These are phyloP conservation scores for Pygathrix nemaeus DNA, from an alignment of 2,113 vertebrate species.

Conservation along the genomic window DNA sequence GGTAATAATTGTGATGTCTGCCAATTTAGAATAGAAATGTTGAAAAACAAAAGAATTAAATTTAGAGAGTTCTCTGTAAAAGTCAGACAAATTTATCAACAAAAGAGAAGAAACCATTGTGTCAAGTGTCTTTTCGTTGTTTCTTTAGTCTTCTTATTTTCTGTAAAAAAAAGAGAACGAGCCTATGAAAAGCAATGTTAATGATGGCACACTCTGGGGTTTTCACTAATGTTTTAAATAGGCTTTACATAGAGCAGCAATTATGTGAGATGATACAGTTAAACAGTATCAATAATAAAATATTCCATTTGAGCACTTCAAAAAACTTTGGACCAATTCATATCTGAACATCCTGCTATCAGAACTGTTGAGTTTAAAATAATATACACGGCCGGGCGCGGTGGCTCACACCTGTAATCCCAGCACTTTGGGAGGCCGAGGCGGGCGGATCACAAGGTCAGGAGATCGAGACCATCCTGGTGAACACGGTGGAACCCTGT, in stretches of 20 bases:
- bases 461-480: no score
- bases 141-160: not conserved
- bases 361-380: not conserved
- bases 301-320: not conserved
- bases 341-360: not conserved
- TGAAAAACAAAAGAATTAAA: constrained; percentile 52
- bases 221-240: constrained; percentile 45
- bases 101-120: constrained; percentile 40
- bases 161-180: constrained; percentile 36
- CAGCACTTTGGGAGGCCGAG: no score
- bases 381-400: not conserved
- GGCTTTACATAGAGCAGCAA: not conserved
- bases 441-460: no score
- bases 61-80: constrained; percentile 47
- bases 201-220: not conserved
- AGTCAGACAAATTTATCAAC: constrained; percentile 51
- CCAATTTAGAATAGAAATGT: constrained; percentile 36
- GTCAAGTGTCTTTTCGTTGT: not conserved
- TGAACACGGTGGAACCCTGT: no score
- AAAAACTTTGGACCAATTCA: not conserved
- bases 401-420: no score
- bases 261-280: not conserved
- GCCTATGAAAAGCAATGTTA: constrained; percentile 50
- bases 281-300: constrained; percentile 33
- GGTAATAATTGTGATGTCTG: constrained; percentile 46